Conservation (phyloP, 2,797 vertebrate genomes). For the Uromys caudimaculatus region DNA sequence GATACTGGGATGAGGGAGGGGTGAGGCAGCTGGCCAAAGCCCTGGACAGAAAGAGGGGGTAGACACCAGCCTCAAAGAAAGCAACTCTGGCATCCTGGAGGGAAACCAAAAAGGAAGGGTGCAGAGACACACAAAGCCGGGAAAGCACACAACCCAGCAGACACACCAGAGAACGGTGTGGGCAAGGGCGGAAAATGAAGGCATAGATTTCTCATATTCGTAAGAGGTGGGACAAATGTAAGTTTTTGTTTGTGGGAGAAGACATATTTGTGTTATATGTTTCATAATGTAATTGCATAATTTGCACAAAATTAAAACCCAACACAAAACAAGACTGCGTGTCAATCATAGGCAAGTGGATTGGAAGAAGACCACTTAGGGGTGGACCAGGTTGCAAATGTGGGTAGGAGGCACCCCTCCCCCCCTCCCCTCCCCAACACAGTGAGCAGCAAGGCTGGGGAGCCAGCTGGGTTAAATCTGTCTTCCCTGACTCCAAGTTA, state of each 20-base stretch:
- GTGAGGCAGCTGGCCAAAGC: slow-evolving; percentile 60
- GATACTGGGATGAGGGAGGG: neutral
- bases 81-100: slow-evolving; percentile 30
- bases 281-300: slow-evolving; percentile 46
- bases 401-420: neutral
- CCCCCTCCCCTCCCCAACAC: no score
- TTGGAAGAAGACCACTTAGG: neutral
- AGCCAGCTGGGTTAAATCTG: neutral
- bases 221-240: neutral
- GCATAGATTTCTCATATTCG: neutral
- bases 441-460: neutral
- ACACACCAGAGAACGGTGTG: neutral
- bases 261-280: neutral
- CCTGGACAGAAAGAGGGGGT: slow-evolving; percentile 63
- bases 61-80: slow-evolving; percentile 65
- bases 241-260: slow-evolving; percentile 15
- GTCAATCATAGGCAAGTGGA: neutral
- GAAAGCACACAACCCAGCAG: neutral
- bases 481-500: neutral
- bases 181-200: neutral
- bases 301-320: slow-evolving; percentile 32
- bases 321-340: slow-evolving; percentile 17
- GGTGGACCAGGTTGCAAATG: neutral
- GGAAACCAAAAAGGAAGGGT: neutral
- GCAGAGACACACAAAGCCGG: neutral